Evolutionary conservation across 2,888 invertebrate species (phyloP).

Genomic region (Eristalinus sepulchralis): DNA sequence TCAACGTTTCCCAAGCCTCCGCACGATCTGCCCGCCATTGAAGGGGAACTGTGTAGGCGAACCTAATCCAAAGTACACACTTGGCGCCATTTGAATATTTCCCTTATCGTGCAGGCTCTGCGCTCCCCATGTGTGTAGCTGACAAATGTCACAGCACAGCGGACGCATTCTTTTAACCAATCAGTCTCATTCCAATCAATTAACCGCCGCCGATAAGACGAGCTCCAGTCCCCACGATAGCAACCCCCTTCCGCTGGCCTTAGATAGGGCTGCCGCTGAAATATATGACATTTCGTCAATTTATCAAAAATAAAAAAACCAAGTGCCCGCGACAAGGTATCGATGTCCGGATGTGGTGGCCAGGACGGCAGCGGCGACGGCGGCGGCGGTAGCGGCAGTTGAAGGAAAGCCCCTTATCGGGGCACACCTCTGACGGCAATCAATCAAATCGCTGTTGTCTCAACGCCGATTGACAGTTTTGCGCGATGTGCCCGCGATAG

Average conservation of each 20-base stretch:
- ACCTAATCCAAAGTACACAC: conserved; percentile 44
- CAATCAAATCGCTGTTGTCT: conserved; percentile 41
- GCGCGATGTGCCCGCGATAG: conserved; percentile 21
- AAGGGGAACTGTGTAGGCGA: background rate
- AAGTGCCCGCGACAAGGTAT: background rate
- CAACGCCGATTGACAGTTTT: conserved; percentile 31
- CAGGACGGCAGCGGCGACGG: too few species aligned
- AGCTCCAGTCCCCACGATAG: conserved; percentile 16
- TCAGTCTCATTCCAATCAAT: conserved; percentile 59
- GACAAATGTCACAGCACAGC: conserved; percentile 17
- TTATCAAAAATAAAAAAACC: conserved; percentile 10
- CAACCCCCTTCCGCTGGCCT: background rate
- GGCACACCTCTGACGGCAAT: conserved; percentile 57
- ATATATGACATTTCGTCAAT: conserved; percentile 41
- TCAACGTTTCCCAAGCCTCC: conserved; percentile 11
- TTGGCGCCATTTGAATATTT: conserved; percentile 58
- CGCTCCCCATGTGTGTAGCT: background rate
- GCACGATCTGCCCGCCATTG: background rate
- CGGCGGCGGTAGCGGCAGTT: too few species aligned
- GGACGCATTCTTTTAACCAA: conserved; percentile 10
- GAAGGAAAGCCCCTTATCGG: conserved; percentile 30
- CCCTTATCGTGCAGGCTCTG: conserved; percentile 22
- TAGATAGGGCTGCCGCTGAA: background rate
- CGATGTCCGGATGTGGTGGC: too few species aligned
- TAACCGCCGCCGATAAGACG: conserved; percentile 22